Evolutionary conservation across 2,113 vertebrate genomes (phyloP).

Genomic region (Lophura nycthemera): DNA sequence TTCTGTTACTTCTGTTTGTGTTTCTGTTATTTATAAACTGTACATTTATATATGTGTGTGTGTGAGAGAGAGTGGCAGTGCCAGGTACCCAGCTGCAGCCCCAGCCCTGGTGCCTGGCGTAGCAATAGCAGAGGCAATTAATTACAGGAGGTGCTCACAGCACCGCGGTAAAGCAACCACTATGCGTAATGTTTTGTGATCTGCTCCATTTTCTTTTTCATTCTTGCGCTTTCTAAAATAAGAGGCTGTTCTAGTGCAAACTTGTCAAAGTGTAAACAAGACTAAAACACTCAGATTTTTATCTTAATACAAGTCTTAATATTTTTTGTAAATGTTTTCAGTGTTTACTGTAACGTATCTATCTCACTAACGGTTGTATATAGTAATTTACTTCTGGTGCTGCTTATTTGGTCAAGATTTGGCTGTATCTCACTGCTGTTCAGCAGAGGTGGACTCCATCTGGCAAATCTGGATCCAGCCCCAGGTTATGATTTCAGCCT

Average conservation of each 20-base stretch:
- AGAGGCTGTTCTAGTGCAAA: slow-evolving; percentile 78
- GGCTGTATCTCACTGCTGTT: slow-evolving; percentile 67
- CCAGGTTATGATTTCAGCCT: background rate
- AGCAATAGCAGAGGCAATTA: slow-evolving; percentile 63
- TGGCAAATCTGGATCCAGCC: background rate
- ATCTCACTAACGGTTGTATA: slow-evolving; percentile 85
- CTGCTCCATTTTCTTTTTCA: background rate
- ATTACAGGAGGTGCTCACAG: slow-evolving; percentile 53
- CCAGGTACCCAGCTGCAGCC: background rate
- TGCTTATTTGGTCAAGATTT: slow-evolving; percentile 70
- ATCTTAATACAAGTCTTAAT: slow-evolving; percentile 77
- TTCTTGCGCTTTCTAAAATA: slow-evolving; percentile 52
- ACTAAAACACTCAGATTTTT: slow-evolving; percentile 64
- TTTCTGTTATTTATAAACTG: slow-evolving; percentile 47
- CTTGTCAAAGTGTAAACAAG: slow-evolving; percentile 44
- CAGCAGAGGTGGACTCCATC: background rate
- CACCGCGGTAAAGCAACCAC: slow-evolving; percentile 34
- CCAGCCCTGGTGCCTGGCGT: slow-evolving; percentile 41
- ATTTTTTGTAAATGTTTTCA: slow-evolving; percentile 86
- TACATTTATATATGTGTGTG: background rate
- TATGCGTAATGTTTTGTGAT: background rate
- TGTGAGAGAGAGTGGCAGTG: background rate
- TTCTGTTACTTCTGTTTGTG: background rate
- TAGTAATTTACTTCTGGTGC: slow-evolving; percentile 82
- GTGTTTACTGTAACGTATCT: slow-evolving; percentile 88